A percentile compares a stretch with the other conserved stretches of the same genome.
These are phyloP conservation scores for Acanthosepion lycidas DNA, from an alignment of 2,888 invertebrate species.

Conservation along the genomic window DNA sequence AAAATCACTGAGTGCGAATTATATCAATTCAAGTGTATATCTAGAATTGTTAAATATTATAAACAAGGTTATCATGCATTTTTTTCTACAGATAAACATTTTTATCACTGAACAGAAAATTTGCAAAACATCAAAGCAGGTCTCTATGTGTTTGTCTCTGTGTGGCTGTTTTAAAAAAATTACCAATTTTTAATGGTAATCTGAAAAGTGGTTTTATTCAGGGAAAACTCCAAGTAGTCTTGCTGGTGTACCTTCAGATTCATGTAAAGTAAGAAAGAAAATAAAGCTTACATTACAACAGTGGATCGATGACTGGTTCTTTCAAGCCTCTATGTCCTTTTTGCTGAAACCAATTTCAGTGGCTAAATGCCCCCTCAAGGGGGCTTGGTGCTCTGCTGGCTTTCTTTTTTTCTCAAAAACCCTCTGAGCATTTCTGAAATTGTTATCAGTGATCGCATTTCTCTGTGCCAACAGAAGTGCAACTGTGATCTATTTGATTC, in stretches of 20 bases:
- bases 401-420: not conserved
- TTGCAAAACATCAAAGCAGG: no score
- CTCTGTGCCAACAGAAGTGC: conserved; percentile 33
- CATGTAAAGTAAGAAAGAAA: not conserved
- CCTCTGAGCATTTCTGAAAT: conserved; percentile 6
- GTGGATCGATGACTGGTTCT: not conserved
- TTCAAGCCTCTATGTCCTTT: conserved; percentile 2
- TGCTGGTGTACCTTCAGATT: not conserved
- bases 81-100: no score
- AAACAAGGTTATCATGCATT: no score
- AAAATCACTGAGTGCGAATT: no score
- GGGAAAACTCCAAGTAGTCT: not conserved
- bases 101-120: no score
- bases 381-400: not conserved
- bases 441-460: conserved; percentile 4
- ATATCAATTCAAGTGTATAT: no score
- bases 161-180: no score
- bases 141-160: no score
- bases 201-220: not conserved
- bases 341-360: conserved; percentile 33
- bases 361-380: conserved; percentile 20
- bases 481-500: conserved; percentile 33
- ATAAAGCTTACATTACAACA: not conserved
- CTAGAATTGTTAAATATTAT: no score
- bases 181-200: no score